Conservation (phyloP, 2,113 vertebrate genomes). For the Narcine bancroftii region DNA sequence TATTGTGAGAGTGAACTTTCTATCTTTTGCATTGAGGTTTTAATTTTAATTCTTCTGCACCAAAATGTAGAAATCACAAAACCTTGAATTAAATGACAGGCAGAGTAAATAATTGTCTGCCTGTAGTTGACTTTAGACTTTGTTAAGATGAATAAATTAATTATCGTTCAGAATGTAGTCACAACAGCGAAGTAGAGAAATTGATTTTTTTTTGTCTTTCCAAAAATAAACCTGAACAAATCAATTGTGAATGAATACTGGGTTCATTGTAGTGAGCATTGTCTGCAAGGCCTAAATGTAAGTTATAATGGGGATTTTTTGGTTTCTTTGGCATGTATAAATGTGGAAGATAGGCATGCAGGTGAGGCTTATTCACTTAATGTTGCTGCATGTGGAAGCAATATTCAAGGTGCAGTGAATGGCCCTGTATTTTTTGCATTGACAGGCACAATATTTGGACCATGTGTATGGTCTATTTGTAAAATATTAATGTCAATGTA, state of each 20-base stretch:
- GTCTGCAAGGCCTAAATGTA: neutral
- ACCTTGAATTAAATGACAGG: neutral
- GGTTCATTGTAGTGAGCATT: neutral
- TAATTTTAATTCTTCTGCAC: neutral
- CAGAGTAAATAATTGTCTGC: neutral
- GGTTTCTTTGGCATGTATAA: neutral
- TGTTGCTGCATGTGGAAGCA: constrained; percentile 4
- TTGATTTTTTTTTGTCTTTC: neutral
- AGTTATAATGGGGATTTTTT: neutral
- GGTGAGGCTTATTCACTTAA: constrained; percentile 1
- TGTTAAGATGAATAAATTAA: neutral
- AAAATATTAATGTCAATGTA: no score
- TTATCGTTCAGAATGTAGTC: neutral
- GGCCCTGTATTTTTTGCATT: neutral
- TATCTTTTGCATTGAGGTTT: neutral
- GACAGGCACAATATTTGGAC: neutral
- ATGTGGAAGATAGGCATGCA: neutral
- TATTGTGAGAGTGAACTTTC: neutral
- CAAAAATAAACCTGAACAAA: neutral
- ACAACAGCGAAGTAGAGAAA: neutral
- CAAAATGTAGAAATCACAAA: neutral
- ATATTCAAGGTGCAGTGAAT: neutral
- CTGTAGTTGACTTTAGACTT: neutral
- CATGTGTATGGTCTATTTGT: no score
- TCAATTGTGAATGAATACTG: neutral